A percentile compares a stretch with the other conserved stretches of the same genome.
These are phyloP conservation scores for Poliocrania exsul DNA, from an alignment of 2,797 vertebrate genomes.

Conservation along the genomic window DNA sequence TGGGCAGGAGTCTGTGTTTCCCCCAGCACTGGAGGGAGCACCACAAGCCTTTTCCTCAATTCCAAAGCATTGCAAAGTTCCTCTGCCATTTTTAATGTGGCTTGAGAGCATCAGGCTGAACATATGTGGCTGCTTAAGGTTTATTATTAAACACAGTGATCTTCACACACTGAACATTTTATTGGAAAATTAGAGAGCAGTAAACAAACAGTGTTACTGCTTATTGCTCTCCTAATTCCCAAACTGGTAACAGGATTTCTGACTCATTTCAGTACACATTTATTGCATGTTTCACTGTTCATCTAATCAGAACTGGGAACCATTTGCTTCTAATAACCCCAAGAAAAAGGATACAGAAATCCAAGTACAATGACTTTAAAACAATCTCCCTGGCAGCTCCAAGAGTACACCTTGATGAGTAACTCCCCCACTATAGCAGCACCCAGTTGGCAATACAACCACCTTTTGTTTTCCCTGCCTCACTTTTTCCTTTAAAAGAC, in stretches of 20 bases:
- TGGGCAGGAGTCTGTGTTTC: not conserved
- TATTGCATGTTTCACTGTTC: not conserved
- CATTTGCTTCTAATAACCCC: not conserved
- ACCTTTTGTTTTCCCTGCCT: not conserved
- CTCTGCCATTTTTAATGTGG: not conserved
- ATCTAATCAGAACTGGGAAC: not conserved
- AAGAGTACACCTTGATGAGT: not conserved
- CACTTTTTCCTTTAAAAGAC: not conserved
- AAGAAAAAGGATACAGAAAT: not conserved
- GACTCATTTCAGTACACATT: not conserved
- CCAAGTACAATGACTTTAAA: not conserved
- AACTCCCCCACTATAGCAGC: not conserved
- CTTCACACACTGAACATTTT: not conserved
- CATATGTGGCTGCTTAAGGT: not conserved
- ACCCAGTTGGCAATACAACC: not conserved
- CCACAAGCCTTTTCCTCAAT: not conserved
- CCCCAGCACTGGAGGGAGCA: not conserved
- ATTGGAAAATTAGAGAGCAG: not conserved
- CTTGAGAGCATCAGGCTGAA: not conserved
- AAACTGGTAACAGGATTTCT: not conserved
- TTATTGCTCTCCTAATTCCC: not conserved
- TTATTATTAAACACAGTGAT: not conserved
- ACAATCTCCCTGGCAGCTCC: not conserved
- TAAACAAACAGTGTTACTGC: not conserved
- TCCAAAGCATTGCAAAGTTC: not conserved